Conservation (phyloP, 37 sponge, comb jelly and placozoan species). For the Tethya wilhelma region DNA sequence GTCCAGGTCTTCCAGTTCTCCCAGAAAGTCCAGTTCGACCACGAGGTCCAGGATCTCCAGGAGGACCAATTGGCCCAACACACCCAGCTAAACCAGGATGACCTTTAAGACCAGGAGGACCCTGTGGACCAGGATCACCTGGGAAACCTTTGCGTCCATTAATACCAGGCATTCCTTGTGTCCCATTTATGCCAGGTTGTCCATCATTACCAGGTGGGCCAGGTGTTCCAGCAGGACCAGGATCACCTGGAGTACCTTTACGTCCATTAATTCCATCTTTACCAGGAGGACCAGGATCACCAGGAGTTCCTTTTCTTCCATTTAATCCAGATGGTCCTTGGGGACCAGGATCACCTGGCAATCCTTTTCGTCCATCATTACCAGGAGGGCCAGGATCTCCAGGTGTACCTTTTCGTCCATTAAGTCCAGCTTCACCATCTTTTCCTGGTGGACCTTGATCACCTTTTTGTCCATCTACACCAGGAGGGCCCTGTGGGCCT, state of each 20-base stretch:
- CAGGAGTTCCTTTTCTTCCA: conserved; percentile 22
- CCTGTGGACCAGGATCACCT: too few relatives aligned
- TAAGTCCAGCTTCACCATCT: background rate
- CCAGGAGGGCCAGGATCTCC: background rate
- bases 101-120: too few relatives aligned
- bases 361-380: too few relatives aligned
- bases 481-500: background rate
- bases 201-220: background rate
- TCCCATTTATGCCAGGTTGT: background rate
- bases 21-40: too few relatives aligned
- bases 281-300: conserved; percentile 5
- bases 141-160: conserved; percentile 26
- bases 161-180: background rate
- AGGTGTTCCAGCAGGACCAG: background rate
- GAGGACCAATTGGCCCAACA: too few relatives aligned
- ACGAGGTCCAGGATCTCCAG: too few relatives aligned
- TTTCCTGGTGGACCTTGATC: background rate
- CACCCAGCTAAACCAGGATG: too few relatives aligned
- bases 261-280: background rate
- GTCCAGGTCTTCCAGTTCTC: too few relatives aligned
- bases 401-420: background rate
- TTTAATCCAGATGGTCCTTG: too few relatives aligned
- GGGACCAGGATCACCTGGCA: too few relatives aligned
- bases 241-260: background rate
- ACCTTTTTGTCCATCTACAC: background rate